Evolutionary conservation across 2,888 invertebrate genomes (phyloP), one percentile per base, ranked within the genome.

Genomic region (Xylota segnis): DNA sequence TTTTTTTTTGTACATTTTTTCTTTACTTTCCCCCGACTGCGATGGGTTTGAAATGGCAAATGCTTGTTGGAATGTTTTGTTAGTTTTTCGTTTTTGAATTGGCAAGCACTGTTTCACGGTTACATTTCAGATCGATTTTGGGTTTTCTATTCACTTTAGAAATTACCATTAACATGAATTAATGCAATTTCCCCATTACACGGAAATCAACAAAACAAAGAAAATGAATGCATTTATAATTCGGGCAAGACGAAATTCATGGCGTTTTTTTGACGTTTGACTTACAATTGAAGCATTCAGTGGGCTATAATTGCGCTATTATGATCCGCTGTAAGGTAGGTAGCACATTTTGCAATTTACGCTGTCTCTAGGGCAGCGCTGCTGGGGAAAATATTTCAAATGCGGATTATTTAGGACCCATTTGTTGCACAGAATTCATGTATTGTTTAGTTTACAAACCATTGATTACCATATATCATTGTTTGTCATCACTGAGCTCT

Each of bases 131-230:
- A 56, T 45, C 27, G 59, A 58, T 59, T 65, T 61, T 14, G 7
- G 37, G 52, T 37, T 47, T 45, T 45, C n/a, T 59, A 23, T 23
- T 61, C 32, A 40, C 18, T 10, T 61, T 10, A 5, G 14, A 32
- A 16, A 7, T 29, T 45, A 27, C 32, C 34, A 16, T 23, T 10
- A 32, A 18, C 54, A 47, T 23, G 4, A 32, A 12, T 74, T 68
- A 56, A 10, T 32, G n/a, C 23, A 27, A 37, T 27, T 66, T 59
- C 47, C 37, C 47, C 29, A 65, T 74, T 71, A 74, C 45, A 27
- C 43, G 59, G 34, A 81, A 81, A 81, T 66, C 81, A 81, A 74
- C 81, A 81, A 81, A 81, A 81, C 81, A 74, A 81, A 81, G 81
- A 74, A 68, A 61, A 68, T 54, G 37, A 81, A 61, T 71, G 58